These are phyloP conservation scores for Drosophila greeni DNA, from an alignment of 2,888 invertebrate species.

Conservation along the genomic window DNA sequence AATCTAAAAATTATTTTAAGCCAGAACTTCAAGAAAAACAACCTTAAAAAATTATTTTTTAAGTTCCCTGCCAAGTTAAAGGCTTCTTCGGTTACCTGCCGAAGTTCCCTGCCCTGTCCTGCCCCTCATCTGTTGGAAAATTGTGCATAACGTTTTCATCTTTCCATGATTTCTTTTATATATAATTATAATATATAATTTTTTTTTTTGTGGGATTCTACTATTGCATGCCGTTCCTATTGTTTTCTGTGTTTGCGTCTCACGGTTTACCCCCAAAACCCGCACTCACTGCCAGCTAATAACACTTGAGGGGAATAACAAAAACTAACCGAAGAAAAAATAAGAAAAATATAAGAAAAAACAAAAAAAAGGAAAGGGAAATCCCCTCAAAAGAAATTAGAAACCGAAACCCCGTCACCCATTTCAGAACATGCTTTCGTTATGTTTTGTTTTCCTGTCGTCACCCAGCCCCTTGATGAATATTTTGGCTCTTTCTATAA, in stretches of 20 bases:
- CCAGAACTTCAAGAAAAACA: neutral
- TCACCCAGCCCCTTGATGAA: neutral
- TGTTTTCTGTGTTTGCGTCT: slow-evolving; percentile 29
- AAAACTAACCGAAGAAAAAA: neutral
- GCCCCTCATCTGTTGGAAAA: slow-evolving; percentile 4
- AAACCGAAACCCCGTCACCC: neutral
- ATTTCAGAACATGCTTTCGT: slow-evolving; percentile 9
- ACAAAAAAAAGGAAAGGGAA: neutral
- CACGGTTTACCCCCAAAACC: slow-evolving; percentile 4
- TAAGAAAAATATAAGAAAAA: neutral
- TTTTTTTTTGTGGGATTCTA: slow-evolving; percentile 14
- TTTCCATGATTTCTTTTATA: slow-evolving; percentile 19
- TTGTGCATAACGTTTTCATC: slow-evolving; percentile 19
- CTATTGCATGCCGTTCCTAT: slow-evolving; percentile 28
- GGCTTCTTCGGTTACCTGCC: slow-evolving; percentile 7
- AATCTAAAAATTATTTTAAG: neutral
- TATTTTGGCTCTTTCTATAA: slow-evolving; percentile 2
- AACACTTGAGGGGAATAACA: slow-evolving; percentile 6
- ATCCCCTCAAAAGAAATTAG: neutral
- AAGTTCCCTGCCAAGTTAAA: slow-evolving; percentile 6
- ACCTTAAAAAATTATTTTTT: neutral
- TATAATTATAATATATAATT: neutral
- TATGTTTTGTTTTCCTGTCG: slow-evolving; percentile 10
- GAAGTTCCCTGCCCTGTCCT: neutral
- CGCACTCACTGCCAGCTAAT: slow-evolving; percentile 28